Percentiles rank a stretch among this genome's conserved stretches.
Evolutionary conservation across 1,140 invertebrate genomes (phyloP).

Genomic region (Hydropsyche tenuis): DNA sequence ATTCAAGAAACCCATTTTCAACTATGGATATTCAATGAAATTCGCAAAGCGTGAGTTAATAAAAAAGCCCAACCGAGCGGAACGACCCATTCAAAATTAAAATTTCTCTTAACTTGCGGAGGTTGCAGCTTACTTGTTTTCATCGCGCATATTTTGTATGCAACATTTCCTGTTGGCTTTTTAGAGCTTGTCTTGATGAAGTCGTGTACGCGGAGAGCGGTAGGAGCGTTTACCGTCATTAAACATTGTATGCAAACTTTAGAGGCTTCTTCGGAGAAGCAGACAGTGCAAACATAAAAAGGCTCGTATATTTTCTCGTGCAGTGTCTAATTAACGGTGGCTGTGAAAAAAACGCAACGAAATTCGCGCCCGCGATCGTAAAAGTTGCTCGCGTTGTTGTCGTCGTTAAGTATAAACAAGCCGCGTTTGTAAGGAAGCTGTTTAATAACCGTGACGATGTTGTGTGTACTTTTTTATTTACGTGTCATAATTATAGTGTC

Average conservation of each 20-base stretch:
- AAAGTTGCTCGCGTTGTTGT: not conserved
- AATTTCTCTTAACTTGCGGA: not conserved
- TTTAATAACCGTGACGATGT: too few species aligned
- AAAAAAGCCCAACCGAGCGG: not conserved
- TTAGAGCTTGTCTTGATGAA: constrained; percentile 11
- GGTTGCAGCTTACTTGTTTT: constrained; percentile 1
- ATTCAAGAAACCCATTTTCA: too few species aligned
- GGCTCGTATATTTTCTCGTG: not conserved
- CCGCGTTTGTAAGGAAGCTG: not conserved
- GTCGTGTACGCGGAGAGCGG: not conserved
- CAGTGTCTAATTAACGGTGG: constrained; percentile 32
- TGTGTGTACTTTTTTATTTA: not conserved
- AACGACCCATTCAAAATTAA: constrained; percentile 1
- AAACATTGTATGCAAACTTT: constrained; percentile 30
- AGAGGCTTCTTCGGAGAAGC: not conserved
- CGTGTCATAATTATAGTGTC: not conserved
- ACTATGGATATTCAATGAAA: too few species aligned
- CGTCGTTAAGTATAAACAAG: not conserved
- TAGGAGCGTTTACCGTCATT: constrained; percentile 8
- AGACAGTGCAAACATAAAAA: constrained; percentile 9
- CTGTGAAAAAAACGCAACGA: constrained; percentile 9
- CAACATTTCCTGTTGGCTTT: constrained; percentile 2
- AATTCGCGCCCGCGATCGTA: not conserved
- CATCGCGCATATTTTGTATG: constrained; percentile 11
- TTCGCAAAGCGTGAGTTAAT: too few species aligned